Evolutionary conservation across 2,888 invertebrate genomes (phyloP), one percentile per base, ranked within the genome.

Genomic region (Ichneumoninae sp.): DNA sequence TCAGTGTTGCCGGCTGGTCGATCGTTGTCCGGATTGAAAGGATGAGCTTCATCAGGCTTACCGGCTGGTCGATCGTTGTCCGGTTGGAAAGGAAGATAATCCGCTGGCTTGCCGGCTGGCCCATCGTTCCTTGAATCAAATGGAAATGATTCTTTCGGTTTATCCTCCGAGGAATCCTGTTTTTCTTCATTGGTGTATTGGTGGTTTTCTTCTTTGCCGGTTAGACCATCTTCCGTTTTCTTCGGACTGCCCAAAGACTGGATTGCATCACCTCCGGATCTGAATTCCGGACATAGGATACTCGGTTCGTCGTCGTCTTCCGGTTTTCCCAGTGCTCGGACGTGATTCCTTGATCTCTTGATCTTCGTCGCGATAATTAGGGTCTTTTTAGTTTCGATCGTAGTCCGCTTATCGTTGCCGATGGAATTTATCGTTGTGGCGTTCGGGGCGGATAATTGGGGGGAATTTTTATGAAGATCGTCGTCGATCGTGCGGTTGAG

Each of bases 241-340:
- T n/a, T n/a, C 57, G 19, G 22, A 40, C 7, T n/a, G 26, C 2
- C 22, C 8, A 10, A 54, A 0, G 10, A 7, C 8, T 22, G n/a
- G 33, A 7, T 78, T 8, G 60, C 13, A 0, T 33, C 60, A 30
- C 13, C 16, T 13, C 6, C 57, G 5, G 33, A 7, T 26, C 22
- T 65, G 26, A 65, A 1, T 22, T 33, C 13, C 30, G 79, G 71
- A n/a, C 79, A 79, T 16, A 79, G 16, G 13, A 79, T 62, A 16
- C 62, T 69, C 8, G 68, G 70, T 50, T 79, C 79, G 36, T 70
- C 78, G 10, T 78, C 70, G 16, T 78, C 22, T 50, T 78, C 33
- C 30, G 22, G n/a, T n/a, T 33, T 33, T 26, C 16, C 6, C 26
- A 44, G 16, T 26, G n/a, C 40, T 8, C 19, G 3, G 3, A 1